Base-by-base conservation (phyloP, 2,888 invertebrate species). In the Epinotia bilunana region DNA sequence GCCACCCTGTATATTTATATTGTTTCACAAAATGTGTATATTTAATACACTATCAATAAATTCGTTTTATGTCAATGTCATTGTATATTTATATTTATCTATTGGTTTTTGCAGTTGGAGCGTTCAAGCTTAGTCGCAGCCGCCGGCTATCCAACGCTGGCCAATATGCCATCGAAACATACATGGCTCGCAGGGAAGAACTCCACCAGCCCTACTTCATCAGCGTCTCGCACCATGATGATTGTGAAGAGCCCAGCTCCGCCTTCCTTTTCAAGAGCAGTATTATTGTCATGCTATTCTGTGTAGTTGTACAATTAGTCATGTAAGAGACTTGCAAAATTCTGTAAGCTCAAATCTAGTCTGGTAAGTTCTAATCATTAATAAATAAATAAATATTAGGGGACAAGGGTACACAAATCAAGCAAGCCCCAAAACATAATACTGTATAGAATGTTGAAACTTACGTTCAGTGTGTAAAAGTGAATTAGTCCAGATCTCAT, bases 51-150 rank as follows among this genome's bases (percentile, higher is more conserved):
- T 33, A 33, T 6, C 33, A 33, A 33, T 33, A 1, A 43, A 46
- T 13, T 46, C 2, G 13, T 4, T n/a, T n/a, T n/a, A n/a, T 46
- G 53, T 53, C 53, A 7, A 53, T 33, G 33, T 61, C 1, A 9
- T 2, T 13, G 16, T 11, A n/a, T 3, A 46, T 16, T 49, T 18
- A 7, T 55, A 55, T 77, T 33, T 53, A 77, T 57, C 73, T 69
- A 49, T 70, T 11, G n/a, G 3, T 71, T n/a, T n/a, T 71, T 81
- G 1, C 84, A 93, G 93, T 93, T 70, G 86, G 86, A 16, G 89
- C 83, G 4, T 91, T 91, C 89, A 91, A 90, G 78, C 82, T 93
- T 6, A 93, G 93, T 76, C 86, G 92, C 5, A 80, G 80, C 0
- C 84, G 91, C 0, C 76, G 80, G 0, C 76, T 92, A 79, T 74